Percentiles rank a stretch among this genome's conserved stretches.
These are phyloP conservation scores for Cavia porcellus DNA, from an alignment of 2,113 vertebrate species.

Conservation along the genomic window DNA sequence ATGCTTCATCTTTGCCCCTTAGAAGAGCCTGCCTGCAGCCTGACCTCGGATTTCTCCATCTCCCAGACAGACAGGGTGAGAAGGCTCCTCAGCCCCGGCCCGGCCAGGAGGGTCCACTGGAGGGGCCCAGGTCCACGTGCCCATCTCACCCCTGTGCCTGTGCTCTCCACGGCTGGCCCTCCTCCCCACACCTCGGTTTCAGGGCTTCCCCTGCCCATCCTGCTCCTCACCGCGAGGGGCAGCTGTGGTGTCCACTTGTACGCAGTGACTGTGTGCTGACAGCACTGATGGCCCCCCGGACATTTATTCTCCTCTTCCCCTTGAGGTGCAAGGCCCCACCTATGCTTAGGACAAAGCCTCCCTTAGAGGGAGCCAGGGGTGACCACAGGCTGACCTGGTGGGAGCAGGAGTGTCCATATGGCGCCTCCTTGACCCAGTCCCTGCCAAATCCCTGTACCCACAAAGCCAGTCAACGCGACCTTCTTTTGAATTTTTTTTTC, in stretches of 20 bases:
- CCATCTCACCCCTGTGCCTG: too few species aligned
- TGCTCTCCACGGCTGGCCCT: too few species aligned
- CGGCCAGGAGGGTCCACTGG: too few species aligned
- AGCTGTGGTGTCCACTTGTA: not conserved
- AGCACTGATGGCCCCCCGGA: not conserved
- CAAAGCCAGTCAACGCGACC: not conserved
- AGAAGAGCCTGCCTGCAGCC: not conserved
- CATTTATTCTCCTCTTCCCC: not conserved
- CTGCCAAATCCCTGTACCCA: not conserved
- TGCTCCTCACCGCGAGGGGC: not conserved
- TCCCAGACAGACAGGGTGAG: too few species aligned
- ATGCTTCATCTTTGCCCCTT: not conserved
- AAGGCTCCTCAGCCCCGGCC: too few species aligned
- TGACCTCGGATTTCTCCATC: too few species aligned
- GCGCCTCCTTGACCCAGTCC: not conserved
- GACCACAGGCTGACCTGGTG: not conserved
- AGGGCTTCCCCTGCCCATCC: not conserved
- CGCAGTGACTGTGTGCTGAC: not conserved
- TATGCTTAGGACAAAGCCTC: not conserved
- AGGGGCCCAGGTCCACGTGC: too few species aligned
- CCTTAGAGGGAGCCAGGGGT: not conserved
- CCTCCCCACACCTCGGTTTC: not conserved
- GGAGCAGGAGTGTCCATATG: not conserved
- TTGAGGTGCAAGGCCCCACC: not conserved
- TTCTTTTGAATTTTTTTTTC: not conserved